A percentile compares a stretch with the other conserved stretches of the same genome.
Evolutionary conservation across 2,113 vertebrate species (phyloP).

Genomic region (Percopsis transmontana): DNA sequence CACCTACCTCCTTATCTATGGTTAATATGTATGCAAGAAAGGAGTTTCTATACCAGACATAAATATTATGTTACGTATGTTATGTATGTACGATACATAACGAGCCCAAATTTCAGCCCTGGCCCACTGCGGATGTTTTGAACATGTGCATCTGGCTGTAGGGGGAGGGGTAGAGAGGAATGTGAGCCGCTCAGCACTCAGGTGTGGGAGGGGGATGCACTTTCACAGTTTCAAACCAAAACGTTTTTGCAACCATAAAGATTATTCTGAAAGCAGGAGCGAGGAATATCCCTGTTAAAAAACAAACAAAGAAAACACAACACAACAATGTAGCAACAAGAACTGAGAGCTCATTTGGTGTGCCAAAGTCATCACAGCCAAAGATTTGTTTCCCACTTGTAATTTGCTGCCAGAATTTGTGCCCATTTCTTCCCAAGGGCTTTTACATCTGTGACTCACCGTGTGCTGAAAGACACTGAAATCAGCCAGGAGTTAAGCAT

Average conservation of each 20-base stretch:
- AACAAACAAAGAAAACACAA: conserved; percentile 9
- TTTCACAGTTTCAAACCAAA: too few species aligned
- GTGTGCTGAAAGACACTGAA: conserved; percentile 40
- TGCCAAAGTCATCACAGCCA: conserved; percentile 50
- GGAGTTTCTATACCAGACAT: background rate
- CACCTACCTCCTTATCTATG: conserved; percentile 21
- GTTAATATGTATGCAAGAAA: conserved; percentile 24
- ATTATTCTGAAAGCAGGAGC: too few species aligned
- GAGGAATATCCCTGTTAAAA: too few species aligned
- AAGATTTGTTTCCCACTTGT: conserved; percentile 48
- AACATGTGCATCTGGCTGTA: too few species aligned
- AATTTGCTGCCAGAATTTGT: conserved; percentile 36
- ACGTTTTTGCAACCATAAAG: too few species aligned
- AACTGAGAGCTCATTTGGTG: conserved; percentile 37
- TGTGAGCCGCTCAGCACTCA: too few species aligned
- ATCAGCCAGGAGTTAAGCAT: conserved; percentile 44
- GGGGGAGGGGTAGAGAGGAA: too few species aligned
- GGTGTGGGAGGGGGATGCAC: too few species aligned
- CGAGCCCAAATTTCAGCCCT: too few species aligned
- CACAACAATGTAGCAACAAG: conserved; percentile 55
- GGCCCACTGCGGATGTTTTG: too few species aligned
- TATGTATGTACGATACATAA: too few species aligned
- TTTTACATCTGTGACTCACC: conserved; percentile 48
- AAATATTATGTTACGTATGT: too few species aligned
- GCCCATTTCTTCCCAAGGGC: conserved; percentile 24